Evolutionary conservation across 2,888 invertebrate species (phyloP), one percentile per base, ranked within the genome.

Genomic region (Trissolcus japonicus): DNA sequence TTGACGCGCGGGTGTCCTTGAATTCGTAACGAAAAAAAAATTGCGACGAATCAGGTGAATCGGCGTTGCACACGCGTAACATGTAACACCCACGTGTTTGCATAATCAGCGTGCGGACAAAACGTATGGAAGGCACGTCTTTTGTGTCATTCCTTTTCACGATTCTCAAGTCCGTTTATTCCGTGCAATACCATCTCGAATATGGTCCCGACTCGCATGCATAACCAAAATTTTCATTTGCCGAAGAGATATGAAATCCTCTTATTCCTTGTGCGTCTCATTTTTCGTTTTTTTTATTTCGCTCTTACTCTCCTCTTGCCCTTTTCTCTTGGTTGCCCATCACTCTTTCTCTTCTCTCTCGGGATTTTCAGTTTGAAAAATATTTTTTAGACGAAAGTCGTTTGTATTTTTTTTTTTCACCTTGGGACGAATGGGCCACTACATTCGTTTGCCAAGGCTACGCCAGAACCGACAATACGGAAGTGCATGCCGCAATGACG

Each of bases 61-160:
- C 62, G 74, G 68, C 51, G 73, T 67, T 69, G 66, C 75, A 63
- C 71, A 66, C 55, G 63, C 68, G 78, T 75, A 78, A 72, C 75
- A 51, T 67, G 78, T 75, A 80, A 81, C 82, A 77, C 80, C 81
- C 80, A 83, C 83, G 81, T 80, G 81, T 81, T 83, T 77, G 79
- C 80, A 79, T 82, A 76, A 76, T 68, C 76, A 65, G 51, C 61
- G 53, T 1, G 35, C 62, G 69, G 46, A 77, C 67, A 63, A 25
- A 6, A 67, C 55, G 66, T 63, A 72, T 73, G 76, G 60, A 53
- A 35, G 35, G 53, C 68, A 29, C n/a, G 76, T 76, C 69, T 59
- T 51, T 43, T 56, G 67, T 66, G 66, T 73, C 67, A 62, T 62
- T 68, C 54, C 67, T 56, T 74, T 61, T 75, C 63, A 53, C 62